Evolutionary conservation across 2,113 vertebrate species (phyloP), one percentile per base, ranked within the genome.

Genomic region (Cariama cristata): DNA sequence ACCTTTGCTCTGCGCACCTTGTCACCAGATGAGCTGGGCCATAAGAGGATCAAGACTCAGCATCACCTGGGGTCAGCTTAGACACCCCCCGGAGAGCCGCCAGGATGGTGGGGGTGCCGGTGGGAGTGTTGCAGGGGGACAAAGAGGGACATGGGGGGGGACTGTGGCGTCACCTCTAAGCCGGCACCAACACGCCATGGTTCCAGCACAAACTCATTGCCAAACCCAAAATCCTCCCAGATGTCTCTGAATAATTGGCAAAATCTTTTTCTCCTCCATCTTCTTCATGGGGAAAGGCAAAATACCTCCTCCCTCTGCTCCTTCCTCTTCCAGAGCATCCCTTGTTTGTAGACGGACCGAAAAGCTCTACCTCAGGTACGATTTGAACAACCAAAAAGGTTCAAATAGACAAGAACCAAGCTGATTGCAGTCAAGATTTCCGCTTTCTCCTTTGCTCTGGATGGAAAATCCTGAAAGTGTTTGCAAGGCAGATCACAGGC

Each of bases 41-140:
- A 0, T 93, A 96, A 97, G 95, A 97, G 95, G 95, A 97, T 97
- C 88, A 90, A 66, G 86, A 76, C 52, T 84, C 92, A 45, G 75
- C 86, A 86, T 18, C 90, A 91, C 90, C 90, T 90, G 71, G 63
- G 52, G 45, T 2, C 2, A 4, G 79, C 82, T 92, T 16, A 80
- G 75, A n/a, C 53, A 53, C 19, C 27, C 26, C 58, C 38, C 0
- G 0, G n/a, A 33, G 40, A 56, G 79, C 64, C 0, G 0, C 20
- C 0, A 0, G 66, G 28, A 40, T 5, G 14, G 49, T 6, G 47
- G 17, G 2, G 23, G 18, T 35, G 79, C n/a, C 2, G 0, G 14
- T 11, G 13, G 30, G 81, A 68, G 40, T 1, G 0, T 67, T 71
- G 40, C 50, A 16, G 50, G 53, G 53, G 74, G 18, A 79, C 11